Percentiles rank a stretch among this genome's conserved stretches.
Evolutionary conservation across 2,888 invertebrate species (phyloP).

Genomic region (Synergus itoensis): DNA sequence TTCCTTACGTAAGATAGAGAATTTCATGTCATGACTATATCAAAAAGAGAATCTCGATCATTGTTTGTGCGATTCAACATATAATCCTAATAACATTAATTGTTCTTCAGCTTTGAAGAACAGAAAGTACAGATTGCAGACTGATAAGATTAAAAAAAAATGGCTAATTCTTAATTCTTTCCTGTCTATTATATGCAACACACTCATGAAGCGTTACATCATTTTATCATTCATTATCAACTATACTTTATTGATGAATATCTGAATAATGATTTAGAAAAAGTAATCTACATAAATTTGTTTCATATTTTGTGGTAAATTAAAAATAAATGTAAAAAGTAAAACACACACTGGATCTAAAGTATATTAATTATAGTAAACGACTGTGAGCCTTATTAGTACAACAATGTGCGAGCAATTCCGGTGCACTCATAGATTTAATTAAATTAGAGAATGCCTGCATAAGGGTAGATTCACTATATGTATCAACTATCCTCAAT

Average conservation of each 20-base stretch:
- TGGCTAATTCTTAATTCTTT: neutral
- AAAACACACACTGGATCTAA: too few species aligned
- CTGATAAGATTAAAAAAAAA: neutral
- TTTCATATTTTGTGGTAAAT: neutral
- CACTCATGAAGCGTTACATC: neutral
- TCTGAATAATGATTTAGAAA: neutral
- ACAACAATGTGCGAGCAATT: neutral
- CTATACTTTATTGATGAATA: neutral
- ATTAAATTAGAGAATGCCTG: conserved; percentile 5
- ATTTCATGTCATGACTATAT: neutral
- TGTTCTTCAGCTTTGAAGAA: neutral
- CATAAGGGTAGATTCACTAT: conserved; percentile 18
- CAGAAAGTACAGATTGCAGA: neutral
- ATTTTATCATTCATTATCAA: neutral
- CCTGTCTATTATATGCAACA: neutral
- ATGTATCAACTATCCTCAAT: neutral
- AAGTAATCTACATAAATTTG: neutral
- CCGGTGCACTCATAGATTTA: conserved; percentile 16
- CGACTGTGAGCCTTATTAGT: neutral
- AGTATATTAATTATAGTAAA: neutral
- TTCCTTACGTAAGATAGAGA: neutral
- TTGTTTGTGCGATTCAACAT: neutral
- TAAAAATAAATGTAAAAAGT: neutral
- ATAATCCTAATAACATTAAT: neutral
- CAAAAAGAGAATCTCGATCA: neutral